Evolutionary conservation across 2,113 vertebrate species (phyloP).

Genomic region (Nycticorax nycticorax): DNA sequence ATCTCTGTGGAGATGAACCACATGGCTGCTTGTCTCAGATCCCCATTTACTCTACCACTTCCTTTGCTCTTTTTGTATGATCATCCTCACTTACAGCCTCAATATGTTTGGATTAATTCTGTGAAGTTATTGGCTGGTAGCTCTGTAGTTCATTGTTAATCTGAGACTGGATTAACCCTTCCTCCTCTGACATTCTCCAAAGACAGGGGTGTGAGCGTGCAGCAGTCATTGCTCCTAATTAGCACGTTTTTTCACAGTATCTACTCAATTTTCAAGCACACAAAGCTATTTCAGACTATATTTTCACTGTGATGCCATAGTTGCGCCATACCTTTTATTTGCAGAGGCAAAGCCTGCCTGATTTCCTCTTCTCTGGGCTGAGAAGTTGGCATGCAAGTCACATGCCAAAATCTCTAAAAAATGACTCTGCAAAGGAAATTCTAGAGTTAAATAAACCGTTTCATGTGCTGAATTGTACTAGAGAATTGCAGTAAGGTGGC

Average conservation of each 20-base stretch:
- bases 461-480: background rate
- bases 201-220: background rate
- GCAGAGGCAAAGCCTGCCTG: background rate
- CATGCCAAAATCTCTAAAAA: background rate
- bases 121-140: background rate
- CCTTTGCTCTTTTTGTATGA: background rate
- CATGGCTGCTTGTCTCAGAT: background rate
- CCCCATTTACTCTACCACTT: background rate
- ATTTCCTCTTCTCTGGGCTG: fast-evolving
- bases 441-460: background rate
- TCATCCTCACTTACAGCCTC: background rate
- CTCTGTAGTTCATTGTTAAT: background rate
- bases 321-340: background rate
- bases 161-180: background rate
- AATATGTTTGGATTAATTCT: background rate
- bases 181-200: background rate
- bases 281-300: background rate
- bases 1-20: background rate
- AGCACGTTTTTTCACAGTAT: background rate
- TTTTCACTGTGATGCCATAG: background rate
- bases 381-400: background rate
- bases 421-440: background rate
- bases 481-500: background rate
- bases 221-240: background rate
- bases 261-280: background rate